Conservation (phyloP, 2,797 vertebrate genomes). For the Anguilla pacifica region DNA sequence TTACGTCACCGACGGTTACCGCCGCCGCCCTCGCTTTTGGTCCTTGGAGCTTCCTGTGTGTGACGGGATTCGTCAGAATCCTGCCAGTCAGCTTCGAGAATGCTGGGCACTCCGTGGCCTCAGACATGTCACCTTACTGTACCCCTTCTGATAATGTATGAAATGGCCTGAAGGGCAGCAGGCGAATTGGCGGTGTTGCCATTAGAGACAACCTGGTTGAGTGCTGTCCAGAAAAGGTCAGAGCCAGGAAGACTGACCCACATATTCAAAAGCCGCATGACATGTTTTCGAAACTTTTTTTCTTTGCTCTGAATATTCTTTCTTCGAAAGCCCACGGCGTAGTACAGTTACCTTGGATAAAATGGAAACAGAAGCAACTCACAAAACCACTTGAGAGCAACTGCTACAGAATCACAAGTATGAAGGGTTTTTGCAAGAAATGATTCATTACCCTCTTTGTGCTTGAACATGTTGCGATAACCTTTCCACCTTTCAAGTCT, state of each 20-base stretch:
- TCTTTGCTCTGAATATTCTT: not conserved
- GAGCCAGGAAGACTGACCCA: not conserved
- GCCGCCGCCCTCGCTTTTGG: not conserved
- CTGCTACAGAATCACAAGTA: not conserved
- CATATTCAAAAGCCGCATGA: slow-evolving; percentile 32
- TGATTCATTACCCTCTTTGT: not conserved
- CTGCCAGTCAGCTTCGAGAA: slow-evolving; percentile 8
- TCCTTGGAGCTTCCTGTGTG: not conserved
- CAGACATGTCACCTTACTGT: slow-evolving; percentile 43
- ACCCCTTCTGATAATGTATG: not conserved
- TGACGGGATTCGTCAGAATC: not conserved
- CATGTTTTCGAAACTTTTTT: slow-evolving; percentile 30
- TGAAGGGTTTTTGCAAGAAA: not conserved
- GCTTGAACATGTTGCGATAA: not conserved
- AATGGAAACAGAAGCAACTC: not conserved
- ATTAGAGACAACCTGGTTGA: not conserved
- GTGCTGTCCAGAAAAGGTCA: not conserved
- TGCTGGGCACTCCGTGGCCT: slow-evolving; percentile 40
- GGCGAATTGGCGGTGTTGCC: not conserved
- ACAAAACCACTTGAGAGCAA: not conserved
- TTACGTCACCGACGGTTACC: slow-evolving; percentile 5
- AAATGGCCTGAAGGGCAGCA: not conserved
- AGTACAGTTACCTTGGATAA: not conserved
- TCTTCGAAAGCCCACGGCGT: not conserved
- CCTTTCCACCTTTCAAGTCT: not conserved